Evolutionary conservation across 2,113 vertebrate genomes (phyloP).

Genomic region (Setophaga coronata): DNA sequence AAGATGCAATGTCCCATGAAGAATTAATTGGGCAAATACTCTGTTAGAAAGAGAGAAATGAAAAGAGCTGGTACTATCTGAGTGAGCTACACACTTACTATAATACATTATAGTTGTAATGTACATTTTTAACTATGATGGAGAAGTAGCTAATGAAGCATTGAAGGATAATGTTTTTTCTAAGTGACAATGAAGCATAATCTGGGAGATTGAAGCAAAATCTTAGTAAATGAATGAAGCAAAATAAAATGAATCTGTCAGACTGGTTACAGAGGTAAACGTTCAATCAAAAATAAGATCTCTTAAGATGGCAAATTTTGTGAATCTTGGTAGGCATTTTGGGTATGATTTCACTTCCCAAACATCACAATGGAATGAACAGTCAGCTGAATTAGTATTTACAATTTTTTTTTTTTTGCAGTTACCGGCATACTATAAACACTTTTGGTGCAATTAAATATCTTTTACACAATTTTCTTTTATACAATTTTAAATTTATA

Average conservation of each 20-base stretch:
- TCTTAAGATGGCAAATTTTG: background rate
- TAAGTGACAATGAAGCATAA: background rate
- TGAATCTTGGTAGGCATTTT: background rate
- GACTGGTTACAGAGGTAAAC: background rate
- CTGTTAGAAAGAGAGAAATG: background rate
- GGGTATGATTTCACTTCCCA: background rate
- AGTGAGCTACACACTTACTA: background rate
- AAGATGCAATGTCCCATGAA: background rate
- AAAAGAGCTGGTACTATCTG: background rate
- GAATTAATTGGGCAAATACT: background rate
- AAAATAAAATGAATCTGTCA: background rate
- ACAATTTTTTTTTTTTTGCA: no score
- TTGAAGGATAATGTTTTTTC: background rate
- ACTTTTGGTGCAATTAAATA: background rate
- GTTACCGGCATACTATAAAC: background rate
- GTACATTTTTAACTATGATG: background rate
- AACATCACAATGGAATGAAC: background rate
- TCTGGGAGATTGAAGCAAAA: background rate
- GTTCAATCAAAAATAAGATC: background rate
- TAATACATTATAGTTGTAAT: background rate
- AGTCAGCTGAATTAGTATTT: background rate
- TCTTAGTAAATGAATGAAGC: background rate
- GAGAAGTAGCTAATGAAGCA: background rate
- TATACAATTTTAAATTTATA: background rate
- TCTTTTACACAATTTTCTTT: background rate